phyloP scores from a whole-genome alignment of 1,140 invertebrate genomes.

The Papilio polyxenes region DNA sequence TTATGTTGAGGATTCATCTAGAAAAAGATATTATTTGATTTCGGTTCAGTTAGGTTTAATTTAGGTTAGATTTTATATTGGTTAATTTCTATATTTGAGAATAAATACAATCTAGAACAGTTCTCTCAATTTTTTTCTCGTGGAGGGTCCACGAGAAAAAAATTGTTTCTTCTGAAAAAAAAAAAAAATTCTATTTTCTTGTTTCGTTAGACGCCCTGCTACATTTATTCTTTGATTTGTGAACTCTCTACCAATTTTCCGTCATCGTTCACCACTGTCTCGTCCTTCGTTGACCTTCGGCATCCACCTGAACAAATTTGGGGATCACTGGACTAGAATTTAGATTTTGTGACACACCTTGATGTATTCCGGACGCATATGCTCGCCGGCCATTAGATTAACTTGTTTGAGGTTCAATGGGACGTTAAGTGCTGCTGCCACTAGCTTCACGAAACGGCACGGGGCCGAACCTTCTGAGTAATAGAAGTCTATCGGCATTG shows the following conservation, averaged over 20 bases:
- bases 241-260: too few species aligned
- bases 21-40: not conserved
- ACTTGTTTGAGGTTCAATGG: not conserved
- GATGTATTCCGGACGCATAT: not conserved
- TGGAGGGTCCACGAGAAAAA: too few species aligned
- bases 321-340: not conserved
- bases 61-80: not conserved
- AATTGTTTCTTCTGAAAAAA: too few species aligned
- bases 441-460: not conserved
- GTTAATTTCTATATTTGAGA: too few species aligned
- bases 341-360: not conserved
- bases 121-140: too few species aligned
- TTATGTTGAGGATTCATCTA: constrained; percentile 1
- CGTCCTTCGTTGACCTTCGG: too few species aligned
- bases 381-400: not conserved
- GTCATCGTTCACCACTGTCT: too few species aligned
- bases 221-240: too few species aligned
- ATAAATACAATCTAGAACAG: too few species aligned
- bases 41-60: not conserved
- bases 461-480: not conserved
- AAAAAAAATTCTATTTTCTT: too few species aligned
- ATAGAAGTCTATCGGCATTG: constrained; percentile 4
- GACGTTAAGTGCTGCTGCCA: not conserved
- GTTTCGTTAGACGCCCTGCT: too few species aligned
- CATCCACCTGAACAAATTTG: not conserved